Evolutionary conservation across 2,888 invertebrate species (phyloP), one percentile per base, ranked within the genome.

Genomic region (Polyploca ridens): DNA sequence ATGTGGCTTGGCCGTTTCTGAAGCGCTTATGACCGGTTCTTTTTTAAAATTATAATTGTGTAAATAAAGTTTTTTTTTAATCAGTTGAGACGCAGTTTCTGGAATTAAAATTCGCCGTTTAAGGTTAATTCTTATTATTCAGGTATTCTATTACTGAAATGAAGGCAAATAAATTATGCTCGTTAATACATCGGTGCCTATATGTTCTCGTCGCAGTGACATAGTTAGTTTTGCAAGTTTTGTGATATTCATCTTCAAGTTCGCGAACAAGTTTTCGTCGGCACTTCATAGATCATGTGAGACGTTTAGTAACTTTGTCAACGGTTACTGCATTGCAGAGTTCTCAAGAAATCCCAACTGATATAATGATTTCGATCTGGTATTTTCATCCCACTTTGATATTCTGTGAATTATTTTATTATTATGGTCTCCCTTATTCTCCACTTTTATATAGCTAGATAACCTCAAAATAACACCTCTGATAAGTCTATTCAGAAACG

Each of bases 191-290:
- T 72, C 74, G 71, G 63, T 78, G 73, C 66, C 70, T 74, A 75
- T 73, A 70, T 71, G 72, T 70, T 73, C 59, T 57, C 59, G 65
- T 68, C 68, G 76, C 69, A 63, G 65, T 66, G 76, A 74, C 78
- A 74, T 84, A 85, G 77, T 85, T 86, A 70, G 66, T 63, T 72
- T 66, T 68, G 66, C 65, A 84, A 88, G 79, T 86, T 87, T 76
- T 69, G 77, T 73, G 82, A 85, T 86, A 86, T 84, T 82, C 82
- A 84, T 84, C 83, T 76, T 75, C 66, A 74, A 75, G 78, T 76
- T 66, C 54, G 62, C 49, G 73, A 69, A 74, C 74, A 74, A 79
- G 70, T 77, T 61, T 77, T 68, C 63, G 63, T 68, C 59, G 63
- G 67, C 73, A 76, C 75, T 78, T 78, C 74, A 76, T 77, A 77